These are phyloP conservation scores for Varanus komodoensis DNA, from an alignment of 2,113 vertebrate genomes.

Conservation along the genomic window DNA sequence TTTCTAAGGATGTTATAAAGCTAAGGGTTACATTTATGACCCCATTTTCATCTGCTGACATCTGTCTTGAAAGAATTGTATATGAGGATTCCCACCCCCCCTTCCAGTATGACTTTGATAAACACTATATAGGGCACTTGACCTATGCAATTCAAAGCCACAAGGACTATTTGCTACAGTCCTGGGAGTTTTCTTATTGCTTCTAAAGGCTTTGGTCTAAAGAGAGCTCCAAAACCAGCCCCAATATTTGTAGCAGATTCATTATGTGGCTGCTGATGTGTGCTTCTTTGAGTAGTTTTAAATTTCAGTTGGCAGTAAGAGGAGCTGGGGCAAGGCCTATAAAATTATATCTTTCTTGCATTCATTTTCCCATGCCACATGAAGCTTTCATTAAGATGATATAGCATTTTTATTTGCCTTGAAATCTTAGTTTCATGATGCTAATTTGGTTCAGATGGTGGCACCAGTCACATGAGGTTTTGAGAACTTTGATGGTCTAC, in stretches of 20 bases:
- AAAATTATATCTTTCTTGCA: conserved; percentile 74
- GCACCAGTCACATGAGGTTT: conserved; percentile 76
- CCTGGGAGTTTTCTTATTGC: conserved; percentile 65
- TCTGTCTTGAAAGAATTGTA: conserved; percentile 69
- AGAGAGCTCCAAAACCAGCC: conserved; percentile 59
- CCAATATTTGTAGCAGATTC: conserved; percentile 66
- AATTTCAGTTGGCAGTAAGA: conserved; percentile 73
- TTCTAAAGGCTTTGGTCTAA: conserved; percentile 65
- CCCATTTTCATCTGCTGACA: conserved; percentile 72
- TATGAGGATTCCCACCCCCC: conserved; percentile 62
- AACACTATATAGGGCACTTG: conserved; percentile 60
- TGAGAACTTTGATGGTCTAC: conserved; percentile 75
- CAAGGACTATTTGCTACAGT: conserved; percentile 61
- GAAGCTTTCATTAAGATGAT: conserved; percentile 82
- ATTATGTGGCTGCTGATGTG: conserved; percentile 68
- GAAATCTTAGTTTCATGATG: conserved; percentile 80
- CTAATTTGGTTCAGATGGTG: conserved; percentile 80
- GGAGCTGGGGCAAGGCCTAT: conserved; percentile 63
- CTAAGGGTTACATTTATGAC: conserved; percentile 68
- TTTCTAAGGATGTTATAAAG: conserved; percentile 68
- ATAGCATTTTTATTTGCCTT: conserved; percentile 81
- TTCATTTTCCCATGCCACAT: conserved; percentile 73
- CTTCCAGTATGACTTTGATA: conserved; percentile 66
- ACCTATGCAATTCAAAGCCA: conserved; percentile 70
- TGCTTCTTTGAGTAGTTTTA: conserved; percentile 72